Base-by-base conservation (phyloP, 2,888 invertebrate species). In the Thyatira batis region DNA sequence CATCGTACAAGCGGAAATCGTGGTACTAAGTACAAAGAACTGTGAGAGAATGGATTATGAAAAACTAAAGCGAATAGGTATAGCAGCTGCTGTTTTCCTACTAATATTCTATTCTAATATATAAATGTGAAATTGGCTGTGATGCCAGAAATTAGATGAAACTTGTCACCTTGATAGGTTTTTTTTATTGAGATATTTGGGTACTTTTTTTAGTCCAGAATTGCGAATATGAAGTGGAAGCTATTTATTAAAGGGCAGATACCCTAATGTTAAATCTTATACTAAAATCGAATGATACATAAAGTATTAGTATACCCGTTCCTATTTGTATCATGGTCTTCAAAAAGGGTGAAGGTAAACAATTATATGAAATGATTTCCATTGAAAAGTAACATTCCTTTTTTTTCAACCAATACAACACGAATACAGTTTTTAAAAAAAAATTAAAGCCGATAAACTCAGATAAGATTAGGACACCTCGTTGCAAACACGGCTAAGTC, bases 381-480 rank as follows among this genome's bases (percentile, higher is more conserved):
- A 30, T 11, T 11, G 10, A 30, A 30, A n/a, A n/a, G n/a, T 23
- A 45, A 20, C 9, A 20, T 9, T 2, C 8, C 17, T 20, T 8
- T 20, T 48, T 48, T 27, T 17, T 17, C 27, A 27, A 48, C 27
- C 28, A 28, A 28, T 48, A 27, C 45, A 25, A 28, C 27, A 27
- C 25, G 13, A 27, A 48, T 28, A 20, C 21, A n/a, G n/a, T n/a
- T n/a, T n/a, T n/a, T 3, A 6, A 20, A 6, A 20, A 57, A 64
- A 69, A 56, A 49, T 46, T 4, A 68, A 78, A 78, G 65, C 62
- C 58, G 48, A 63, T 74, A 55, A 70, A 56, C 64, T 69, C 52
- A 58, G 57, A 69, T 51, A 50, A 71, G 82, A 84, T 84, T 82
- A 84, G 61, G 48, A 74, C 82, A 82, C 83, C 76, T 80, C 71